Evolutionary conservation across 2,888 invertebrate species (phyloP).

Genomic region (Dynastes grantii): DNA sequence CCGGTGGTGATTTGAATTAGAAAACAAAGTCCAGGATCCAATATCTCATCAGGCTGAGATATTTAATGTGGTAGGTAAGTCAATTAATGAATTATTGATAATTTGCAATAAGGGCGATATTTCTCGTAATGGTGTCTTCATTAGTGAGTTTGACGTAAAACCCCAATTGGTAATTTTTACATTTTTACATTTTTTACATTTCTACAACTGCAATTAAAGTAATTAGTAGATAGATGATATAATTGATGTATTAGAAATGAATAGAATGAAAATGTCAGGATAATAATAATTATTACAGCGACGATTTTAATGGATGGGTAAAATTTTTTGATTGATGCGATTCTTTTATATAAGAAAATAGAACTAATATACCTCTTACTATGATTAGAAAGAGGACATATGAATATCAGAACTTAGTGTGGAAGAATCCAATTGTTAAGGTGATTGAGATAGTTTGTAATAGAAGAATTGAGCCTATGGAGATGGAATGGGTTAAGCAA

Average conservation of each 20-base stretch:
- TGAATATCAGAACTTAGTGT: conserved; percentile 74
- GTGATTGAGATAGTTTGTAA: conserved; percentile 72
- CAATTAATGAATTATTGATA: conserved; percentile 75
- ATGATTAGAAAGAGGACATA: conserved; percentile 78
- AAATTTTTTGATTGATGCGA: conserved; percentile 77
- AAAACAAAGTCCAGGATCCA: conserved; percentile 78
- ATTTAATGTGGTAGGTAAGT: conserved; percentile 76
- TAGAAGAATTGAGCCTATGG: conserved; percentile 74
- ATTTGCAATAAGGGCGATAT: conserved; percentile 74
- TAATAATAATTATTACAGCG: too few species aligned
- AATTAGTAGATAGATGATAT: conserved; percentile 76
- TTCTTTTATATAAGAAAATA: conserved; percentile 78
- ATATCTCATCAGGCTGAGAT: conserved; percentile 81
- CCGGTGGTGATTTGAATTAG: conserved; percentile 80
- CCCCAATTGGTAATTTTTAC: conserved; percentile 74
- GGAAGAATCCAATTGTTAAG: conserved; percentile 71
- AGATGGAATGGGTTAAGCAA: conserved; percentile 72
- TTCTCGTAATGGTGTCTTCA: conserved; percentile 72
- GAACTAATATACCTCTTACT: conserved; percentile 77
- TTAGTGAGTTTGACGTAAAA: conserved; percentile 72
- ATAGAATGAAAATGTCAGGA: conserved; percentile 54
- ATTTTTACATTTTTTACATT: too few species aligned
- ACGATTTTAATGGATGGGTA: conserved; percentile 65
- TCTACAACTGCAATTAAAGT: conserved; percentile 73
- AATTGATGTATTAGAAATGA: conserved; percentile 69